Percentiles rank a stretch among this genome's conserved stretches.
phyloP scores from a whole-genome alignment of 1,140 invertebrate species.

The Charaxes varanes region DNA sequence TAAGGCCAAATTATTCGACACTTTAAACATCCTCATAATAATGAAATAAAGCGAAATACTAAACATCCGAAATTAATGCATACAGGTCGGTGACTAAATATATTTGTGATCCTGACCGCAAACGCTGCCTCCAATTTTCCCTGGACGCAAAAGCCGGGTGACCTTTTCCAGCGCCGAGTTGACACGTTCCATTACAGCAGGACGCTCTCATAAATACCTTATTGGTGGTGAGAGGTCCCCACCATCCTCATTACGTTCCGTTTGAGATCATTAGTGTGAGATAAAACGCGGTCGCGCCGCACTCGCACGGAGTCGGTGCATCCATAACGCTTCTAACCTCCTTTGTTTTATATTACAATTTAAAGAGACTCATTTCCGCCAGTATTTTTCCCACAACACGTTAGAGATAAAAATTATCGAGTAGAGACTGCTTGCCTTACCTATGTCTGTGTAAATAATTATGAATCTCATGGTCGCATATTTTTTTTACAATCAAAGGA shows the following conservation, averaged over 20 bases:
- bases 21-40: no score
- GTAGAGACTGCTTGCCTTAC: no score
- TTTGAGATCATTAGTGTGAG: constrained; percentile 54
- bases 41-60: no score
- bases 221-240: constrained; percentile 43
- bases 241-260: constrained; percentile 47
- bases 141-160: constrained; percentile 36
- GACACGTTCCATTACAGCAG: constrained; percentile 52
- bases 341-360: no score
- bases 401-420: no score
- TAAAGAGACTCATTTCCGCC: no score
- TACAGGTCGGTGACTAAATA: constrained; percentile 16
- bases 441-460: no score
- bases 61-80: no score
- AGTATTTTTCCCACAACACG: no score
- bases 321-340: constrained; percentile 17
- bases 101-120: constrained; percentile 19
- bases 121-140: constrained; percentile 38
- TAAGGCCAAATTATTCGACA: no score
- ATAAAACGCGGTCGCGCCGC: constrained; percentile 45
- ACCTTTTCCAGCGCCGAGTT: constrained; percentile 33
- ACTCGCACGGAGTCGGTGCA: constrained; percentile 33
- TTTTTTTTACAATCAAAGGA: no score
- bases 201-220: constrained; percentile 65
- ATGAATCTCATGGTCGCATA: no score